Conservation (phyloP, 2,888 invertebrate species). For the Andrena praecox region DNA sequence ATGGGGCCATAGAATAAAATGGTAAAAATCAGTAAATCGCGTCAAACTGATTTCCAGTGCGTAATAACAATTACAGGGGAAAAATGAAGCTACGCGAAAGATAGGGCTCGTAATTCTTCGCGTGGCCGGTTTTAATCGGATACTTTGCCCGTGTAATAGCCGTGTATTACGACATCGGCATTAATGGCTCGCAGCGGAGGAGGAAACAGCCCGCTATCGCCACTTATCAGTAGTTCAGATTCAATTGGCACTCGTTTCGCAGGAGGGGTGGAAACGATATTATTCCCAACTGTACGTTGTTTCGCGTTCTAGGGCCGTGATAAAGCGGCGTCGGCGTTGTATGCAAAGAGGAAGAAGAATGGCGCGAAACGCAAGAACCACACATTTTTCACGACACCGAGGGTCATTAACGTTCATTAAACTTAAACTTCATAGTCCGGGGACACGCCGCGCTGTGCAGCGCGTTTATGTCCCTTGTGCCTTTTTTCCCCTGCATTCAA, state of each 20-base stretch:
- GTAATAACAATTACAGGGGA: background rate
- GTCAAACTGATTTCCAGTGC: background rate
- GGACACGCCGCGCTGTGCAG: background rate
- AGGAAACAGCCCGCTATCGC: conserved; percentile 32
- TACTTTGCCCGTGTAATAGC: conserved; percentile 37
- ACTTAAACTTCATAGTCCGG: conserved; percentile 52
- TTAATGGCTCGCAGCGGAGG: conserved; percentile 53
- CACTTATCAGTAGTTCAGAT: conserved; percentile 39
- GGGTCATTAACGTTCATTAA: conserved; percentile 72
- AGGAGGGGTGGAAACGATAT: conserved; percentile 14
- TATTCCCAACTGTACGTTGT: conserved; percentile 37
- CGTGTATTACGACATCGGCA: conserved; percentile 39
- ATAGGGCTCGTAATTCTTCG: conserved; percentile 22
- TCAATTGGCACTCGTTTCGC: conserved; percentile 54
- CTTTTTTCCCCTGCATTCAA: conserved; percentile 7
- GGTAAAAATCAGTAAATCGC: too few species aligned
- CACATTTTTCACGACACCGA: conserved; percentile 64
- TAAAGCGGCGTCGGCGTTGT: conserved; percentile 23
- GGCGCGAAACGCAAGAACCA: conserved; percentile 17
- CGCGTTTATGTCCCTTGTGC: conserved; percentile 6
- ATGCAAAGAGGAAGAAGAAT: background rate
- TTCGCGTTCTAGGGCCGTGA: conserved; percentile 31
- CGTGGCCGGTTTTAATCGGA: conserved; percentile 47
- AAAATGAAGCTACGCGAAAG: background rate
- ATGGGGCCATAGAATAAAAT: too few species aligned